phyloP scores from a whole-genome alignment of 2,797 vertebrate genomes.

The Cetoscarus ocellatus region DNA sequence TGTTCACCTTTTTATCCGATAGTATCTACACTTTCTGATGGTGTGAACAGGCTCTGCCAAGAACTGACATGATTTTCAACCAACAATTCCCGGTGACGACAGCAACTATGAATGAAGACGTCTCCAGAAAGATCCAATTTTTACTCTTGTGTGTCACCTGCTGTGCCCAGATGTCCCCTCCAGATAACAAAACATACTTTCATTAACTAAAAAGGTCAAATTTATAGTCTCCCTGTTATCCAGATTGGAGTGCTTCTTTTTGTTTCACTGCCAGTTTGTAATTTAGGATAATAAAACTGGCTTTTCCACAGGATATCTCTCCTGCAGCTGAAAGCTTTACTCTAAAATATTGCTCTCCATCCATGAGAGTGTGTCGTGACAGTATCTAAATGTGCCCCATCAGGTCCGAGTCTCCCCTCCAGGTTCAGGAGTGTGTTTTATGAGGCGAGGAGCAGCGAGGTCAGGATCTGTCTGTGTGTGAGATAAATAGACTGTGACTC shows the following conservation, averaged over 20 bases:
- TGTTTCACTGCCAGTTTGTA: constrained; percentile 2
- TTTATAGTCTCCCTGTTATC: background rate
- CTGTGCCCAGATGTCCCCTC: background rate
- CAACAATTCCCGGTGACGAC: no score
- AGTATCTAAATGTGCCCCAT: constrained; percentile 41
- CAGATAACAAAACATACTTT: background rate
- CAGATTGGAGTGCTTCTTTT: background rate
- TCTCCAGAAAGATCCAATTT: no score
- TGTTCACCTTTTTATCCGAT: no score
- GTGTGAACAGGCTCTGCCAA: no score
- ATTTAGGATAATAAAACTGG: background rate
- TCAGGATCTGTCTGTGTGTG: constrained; percentile 42
- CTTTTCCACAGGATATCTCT: background rate
- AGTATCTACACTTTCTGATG: no score
- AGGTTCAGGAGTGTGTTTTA: constrained; percentile 53
- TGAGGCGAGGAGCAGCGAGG: constrained; percentile 42
- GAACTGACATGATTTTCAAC: no score
- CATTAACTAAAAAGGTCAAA: constrained; percentile 2
- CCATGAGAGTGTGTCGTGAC: constrained; percentile 10
- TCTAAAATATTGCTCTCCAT: constrained; percentile 27
- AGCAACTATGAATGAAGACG: background rate
- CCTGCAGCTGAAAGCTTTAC: background rate
- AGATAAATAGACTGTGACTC: constrained; percentile 65
- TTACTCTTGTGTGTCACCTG: background rate
- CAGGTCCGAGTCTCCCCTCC: constrained; percentile 39